Evolutionary conservation across 2,797 vertebrate species (phyloP).

Genomic region (Pogonophryne albipinna): DNA sequence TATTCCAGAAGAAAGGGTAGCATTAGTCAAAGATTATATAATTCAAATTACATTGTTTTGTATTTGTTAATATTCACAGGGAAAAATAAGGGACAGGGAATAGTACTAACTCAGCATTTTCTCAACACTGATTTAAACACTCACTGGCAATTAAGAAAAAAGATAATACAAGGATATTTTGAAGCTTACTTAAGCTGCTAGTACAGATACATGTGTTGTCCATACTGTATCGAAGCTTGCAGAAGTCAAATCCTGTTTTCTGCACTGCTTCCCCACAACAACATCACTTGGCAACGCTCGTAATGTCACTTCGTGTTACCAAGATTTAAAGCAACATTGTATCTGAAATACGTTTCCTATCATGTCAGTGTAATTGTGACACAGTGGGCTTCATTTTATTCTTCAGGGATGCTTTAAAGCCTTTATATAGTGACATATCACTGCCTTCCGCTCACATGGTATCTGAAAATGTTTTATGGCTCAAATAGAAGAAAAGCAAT

Average conservation of each 20-base stretch:
- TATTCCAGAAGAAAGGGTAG: conserved; percentile 76
- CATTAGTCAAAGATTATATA: conserved; percentile 81
- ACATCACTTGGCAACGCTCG: conserved; percentile 23
- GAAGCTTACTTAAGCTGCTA: conserved; percentile 21
- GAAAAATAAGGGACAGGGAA: conserved; percentile 55
- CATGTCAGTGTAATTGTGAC: conserved; percentile 48
- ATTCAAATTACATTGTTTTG: conserved; percentile 78
- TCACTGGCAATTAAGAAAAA: conserved; percentile 21
- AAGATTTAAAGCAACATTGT: conserved; percentile 47
- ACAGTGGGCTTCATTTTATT: conserved; percentile 40
- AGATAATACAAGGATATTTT: conserved; percentile 3
- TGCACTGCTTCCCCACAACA: conserved; percentile 18
- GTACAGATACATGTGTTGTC: conserved; percentile 15
- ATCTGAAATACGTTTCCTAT: conserved; percentile 51
- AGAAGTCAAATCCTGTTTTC: not conserved
- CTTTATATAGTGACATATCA: conserved; percentile 39
- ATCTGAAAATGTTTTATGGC: conserved; percentile 36
- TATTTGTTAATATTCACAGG: conserved; percentile 74
- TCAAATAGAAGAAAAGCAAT: conserved; percentile 49
- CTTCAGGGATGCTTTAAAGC: conserved; percentile 41
- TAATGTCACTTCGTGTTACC: conserved; percentile 38
- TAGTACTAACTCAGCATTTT: conserved; percentile 57
- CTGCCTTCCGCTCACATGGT: conserved; percentile 29
- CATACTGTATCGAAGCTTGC: not conserved
- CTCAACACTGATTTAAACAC: conserved; percentile 31